Base-by-base conservation (phyloP, 2,797 vertebrate genomes). In the Odontamblyopus rebecca region DNA sequence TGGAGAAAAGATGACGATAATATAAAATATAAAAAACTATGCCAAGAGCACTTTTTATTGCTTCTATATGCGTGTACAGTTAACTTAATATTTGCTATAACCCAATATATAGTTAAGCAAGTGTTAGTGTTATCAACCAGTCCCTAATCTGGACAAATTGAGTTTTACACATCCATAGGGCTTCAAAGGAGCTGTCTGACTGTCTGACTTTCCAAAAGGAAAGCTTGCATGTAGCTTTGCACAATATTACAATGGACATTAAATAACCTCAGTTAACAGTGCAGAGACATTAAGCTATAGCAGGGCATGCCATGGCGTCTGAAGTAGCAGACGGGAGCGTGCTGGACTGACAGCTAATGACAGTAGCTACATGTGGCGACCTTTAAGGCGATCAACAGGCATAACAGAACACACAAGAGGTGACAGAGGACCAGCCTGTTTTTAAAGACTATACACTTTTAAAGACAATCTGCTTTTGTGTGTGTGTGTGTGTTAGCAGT, bases 331-430 rank as follows among this genome's bases (percentile, higher is more conserved):
- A 78, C 82, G 75, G 81, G 83, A 88, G 88, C 81, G 83, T 71
- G 81, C 72, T 56, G 89, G 91, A 93, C 89, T 94, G 93, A 94
- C 93, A 93, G 93, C 88, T 92, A 93, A 93, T 94, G 93, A 94
- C 93, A 94, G 92, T 91, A 89, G 91, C 90, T 93, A 94, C 93
- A 93, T 83, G 89, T 84, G 81, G 84, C 90, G 93, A 95, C 94
- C 93, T 95, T 95, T 94, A 86, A 79, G 90, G 88, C 67, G 82
- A 92, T 92, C 92, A 93, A 92, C 89, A 89, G 91, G 91, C 94
- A 92, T 94, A 92, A 94, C 92, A 85, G 84, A 82, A 85, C 72
- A 66, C 85, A 88, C 90, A 93, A 88, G 92, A 93, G 92, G 93
- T 94, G 92, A 93, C 89, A 81, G 87, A 87, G 79, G 71, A 84